These are phyloP conservation scores for Bombus polaris DNA, from an alignment of 1,140 invertebrate genomes.

Conservation along the genomic window DNA sequence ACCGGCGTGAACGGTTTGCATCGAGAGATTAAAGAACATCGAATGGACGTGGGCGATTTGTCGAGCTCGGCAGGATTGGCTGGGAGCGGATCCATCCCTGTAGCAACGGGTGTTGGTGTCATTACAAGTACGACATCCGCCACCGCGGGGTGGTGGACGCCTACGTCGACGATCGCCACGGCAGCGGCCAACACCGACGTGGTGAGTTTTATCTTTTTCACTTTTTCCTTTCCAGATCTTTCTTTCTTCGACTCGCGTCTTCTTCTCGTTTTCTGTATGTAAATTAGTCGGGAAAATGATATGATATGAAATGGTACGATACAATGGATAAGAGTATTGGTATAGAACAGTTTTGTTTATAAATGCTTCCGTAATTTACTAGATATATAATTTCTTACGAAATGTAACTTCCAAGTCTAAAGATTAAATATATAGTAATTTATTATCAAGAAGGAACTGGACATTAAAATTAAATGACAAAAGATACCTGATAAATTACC, in stretches of 20 bases:
- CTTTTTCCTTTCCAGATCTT: neutral
- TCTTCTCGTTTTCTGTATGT: neutral
- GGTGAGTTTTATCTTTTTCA: constrained; percentile 64
- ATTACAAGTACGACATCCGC: constrained; percentile 66
- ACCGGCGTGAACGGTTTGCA: constrained; percentile 60
- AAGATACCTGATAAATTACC: too few relatives aligned
- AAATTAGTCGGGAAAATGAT: too few relatives aligned
- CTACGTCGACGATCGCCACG: constrained; percentile 76
- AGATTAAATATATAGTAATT: too few relatives aligned
- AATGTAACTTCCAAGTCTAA: too few relatives aligned
- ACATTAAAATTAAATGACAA: too few relatives aligned
- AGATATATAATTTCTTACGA: too few relatives aligned
- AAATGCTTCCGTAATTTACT: too few relatives aligned
- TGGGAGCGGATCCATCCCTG: constrained; percentile 77
- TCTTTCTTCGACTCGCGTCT: neutral
- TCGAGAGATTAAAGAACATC: constrained; percentile 73
- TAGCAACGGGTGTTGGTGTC: constrained; percentile 74
- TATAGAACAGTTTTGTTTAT: too few relatives aligned
- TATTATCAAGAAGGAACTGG: too few relatives aligned
- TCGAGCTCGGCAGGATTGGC: constrained; percentile 74
- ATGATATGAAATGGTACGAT: too few relatives aligned
- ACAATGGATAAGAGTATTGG: too few relatives aligned
- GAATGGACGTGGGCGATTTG: constrained; percentile 79
- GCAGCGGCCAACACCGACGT: constrained; percentile 79
- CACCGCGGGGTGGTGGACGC: constrained; percentile 79